Evolutionary conservation across 2,888 invertebrate species (phyloP), one percentile per base, ranked within the genome.

Genomic region (Xestia ashworthii): DNA sequence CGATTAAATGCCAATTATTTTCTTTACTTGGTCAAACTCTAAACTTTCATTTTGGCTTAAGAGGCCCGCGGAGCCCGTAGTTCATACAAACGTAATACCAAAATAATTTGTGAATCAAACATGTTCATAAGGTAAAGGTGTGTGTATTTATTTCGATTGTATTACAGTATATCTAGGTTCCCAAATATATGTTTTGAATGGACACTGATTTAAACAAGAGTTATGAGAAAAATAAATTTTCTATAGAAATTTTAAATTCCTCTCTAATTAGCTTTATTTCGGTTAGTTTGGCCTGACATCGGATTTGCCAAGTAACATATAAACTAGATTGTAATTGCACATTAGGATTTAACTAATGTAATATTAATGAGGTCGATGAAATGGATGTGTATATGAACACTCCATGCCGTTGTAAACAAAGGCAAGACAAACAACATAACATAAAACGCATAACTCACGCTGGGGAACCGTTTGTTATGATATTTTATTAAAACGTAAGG

Each of bases 401-500:
- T 71, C 71, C 80, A 86, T 86, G 86, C 85, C 71, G 48, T 76
- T 68, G 44, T 76, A 12, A 66, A 80, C 64, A 76, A 72, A 8
- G 48, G 44, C 71, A 87, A 79, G 70, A 79, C 80, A 80, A 84
- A 70, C 11, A 62, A 75, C 67, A 82, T 41, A 69, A 84, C 81
- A 86, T 55, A 72, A 75, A 81, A 88, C 77, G 78, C 77, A 86
- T 81, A 78, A 81, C 82, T 85, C 84, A 78, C 67, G 67, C 74
- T 74, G 60, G 64, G 79, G 84, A 85, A 80, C 81, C 87, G 86
- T 80, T 87, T 82, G 82, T 74, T 80, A 74, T 12, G 48, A 19
- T 3, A 77, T 70, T n/a, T n/a, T 41, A 41, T 41, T 22, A 22
- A 41, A 41, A 64, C 22, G 3, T 12, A 12, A 12, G n/a, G 3